These are phyloP conservation scores for Dasypogon diadema DNA, from an alignment of 2,888 invertebrate genomes.

Conservation along the genomic window DNA sequence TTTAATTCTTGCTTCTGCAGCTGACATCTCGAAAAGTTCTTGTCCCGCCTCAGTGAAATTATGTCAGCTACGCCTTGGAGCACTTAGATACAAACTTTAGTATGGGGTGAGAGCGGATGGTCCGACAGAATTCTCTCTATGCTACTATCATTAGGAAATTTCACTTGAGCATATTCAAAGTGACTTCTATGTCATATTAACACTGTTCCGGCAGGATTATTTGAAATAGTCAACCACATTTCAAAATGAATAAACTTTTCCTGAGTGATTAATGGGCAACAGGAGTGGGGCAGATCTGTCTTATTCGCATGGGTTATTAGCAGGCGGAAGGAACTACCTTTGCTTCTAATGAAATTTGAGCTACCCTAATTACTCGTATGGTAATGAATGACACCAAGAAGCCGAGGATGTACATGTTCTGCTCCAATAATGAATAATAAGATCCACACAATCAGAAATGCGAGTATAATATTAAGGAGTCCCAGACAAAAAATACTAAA, in stretches of 20 bases:
- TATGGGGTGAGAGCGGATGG: not conserved
- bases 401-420: no score
- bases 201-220: not conserved
- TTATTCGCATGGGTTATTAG: no score
- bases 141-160: no score
- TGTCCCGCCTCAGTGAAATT: slow-evolving; percentile 15
- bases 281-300: no score
- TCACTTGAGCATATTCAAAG: not conserved
- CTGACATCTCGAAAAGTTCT: slow-evolving; percentile 5
- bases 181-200: not conserved
- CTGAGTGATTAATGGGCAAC: slow-evolving; percentile 16
- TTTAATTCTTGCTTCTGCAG: not conserved
- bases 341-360: no score
- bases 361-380: no score
- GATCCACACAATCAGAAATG: no score
- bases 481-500: no score
- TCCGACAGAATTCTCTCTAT: not conserved
- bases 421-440: no score
- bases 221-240: slow-evolving; percentile 5
- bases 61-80: not conserved
- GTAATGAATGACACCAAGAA: no score
- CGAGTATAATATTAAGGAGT: no score
- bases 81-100: not conserved
- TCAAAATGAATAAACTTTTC: not conserved
- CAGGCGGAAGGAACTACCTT: no score